Percentiles rank a stretch among this genome's conserved stretches.
Conservation (phyloP, 2,113 vertebrate species). For the Blennius ocellaris region DNA sequence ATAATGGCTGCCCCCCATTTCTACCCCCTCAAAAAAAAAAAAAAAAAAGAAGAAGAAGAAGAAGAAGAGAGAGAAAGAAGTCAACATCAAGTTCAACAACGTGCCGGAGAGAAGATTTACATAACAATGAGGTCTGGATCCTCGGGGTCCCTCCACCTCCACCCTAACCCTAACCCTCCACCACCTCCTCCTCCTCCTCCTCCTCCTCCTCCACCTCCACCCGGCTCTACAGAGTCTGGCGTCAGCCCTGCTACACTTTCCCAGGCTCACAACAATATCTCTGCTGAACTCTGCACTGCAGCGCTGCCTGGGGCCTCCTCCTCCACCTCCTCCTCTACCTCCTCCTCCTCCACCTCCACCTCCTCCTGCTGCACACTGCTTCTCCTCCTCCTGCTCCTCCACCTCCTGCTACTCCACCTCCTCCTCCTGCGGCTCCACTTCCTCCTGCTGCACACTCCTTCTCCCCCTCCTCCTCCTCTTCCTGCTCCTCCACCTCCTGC, state of each 20-base stretch:
- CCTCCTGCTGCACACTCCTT: too few relatives aligned
- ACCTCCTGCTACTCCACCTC: too few relatives aligned
- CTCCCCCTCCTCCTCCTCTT: too few relatives aligned
- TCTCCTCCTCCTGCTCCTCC: too few relatives aligned
- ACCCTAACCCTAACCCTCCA: too few relatives aligned
- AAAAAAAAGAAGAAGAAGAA: not conserved
- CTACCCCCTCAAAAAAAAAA: slow-evolving; percentile 10
- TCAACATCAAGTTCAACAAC: slow-evolving; percentile 96
- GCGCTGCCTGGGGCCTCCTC: slow-evolving; percentile 74
- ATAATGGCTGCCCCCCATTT: not conserved
- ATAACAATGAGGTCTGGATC: slow-evolving; percentile 90
- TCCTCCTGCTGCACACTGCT: too few relatives aligned
- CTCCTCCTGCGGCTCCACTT: too few relatives aligned
- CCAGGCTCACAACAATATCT: slow-evolving; percentile 88
- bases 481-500: too few relatives aligned
- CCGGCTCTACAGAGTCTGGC: slow-evolving; percentile 80
- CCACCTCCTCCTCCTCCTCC: too few relatives aligned
- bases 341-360: slow-evolving; percentile 24
- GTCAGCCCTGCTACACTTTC: slow-evolving; percentile 87
- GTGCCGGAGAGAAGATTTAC: slow-evolving; percentile 83
- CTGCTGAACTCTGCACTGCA: slow-evolving; percentile 82
- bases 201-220: slow-evolving; percentile 56
- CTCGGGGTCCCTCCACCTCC: slow-evolving; percentile 68
- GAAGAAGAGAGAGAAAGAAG: slow-evolving; percentile 81
- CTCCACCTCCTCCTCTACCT: slow-evolving; percentile 34